Evolutionary conservation across 92 coral and sea anemone species (phyloP).

Genomic region (Porites lobata): DNA sequence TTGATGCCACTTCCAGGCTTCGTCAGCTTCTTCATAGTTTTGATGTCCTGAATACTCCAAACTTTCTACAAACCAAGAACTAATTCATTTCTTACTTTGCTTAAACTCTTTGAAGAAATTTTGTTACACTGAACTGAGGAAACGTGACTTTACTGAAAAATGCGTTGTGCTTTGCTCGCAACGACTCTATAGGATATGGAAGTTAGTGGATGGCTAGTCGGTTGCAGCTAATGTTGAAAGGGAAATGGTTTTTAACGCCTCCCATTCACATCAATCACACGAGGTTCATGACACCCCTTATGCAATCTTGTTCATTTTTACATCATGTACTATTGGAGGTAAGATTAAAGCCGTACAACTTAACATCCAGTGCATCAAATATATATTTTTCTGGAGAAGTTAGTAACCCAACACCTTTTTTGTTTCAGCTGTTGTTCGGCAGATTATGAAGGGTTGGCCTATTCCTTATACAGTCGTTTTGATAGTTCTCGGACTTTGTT

Average conservation of each 20-base stretch:
- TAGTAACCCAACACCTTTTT: neutral
- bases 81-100: neutral
- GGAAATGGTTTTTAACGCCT: too few species aligned
- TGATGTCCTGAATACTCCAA: neutral
- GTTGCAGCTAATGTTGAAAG: neutral
- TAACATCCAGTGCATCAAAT: too few species aligned
- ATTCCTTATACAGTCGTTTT: slow-evolving; percentile 97
- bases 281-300: slow-evolving; percentile 77
- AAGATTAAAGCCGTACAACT: slow-evolving; percentile 26
- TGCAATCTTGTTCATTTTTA: slow-evolving; percentile 92
- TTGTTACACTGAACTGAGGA: neutral
- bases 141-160: neutral
- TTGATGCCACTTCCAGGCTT: slow-evolving; percentile 12
- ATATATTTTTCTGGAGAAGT: too few species aligned
- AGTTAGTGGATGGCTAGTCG: neutral
- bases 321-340: slow-evolving; percentile 96
- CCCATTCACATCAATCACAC: slow-evolving; percentile 11
- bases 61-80: neutral
- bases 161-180: neutral
- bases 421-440: slow-evolving; percentile 89
- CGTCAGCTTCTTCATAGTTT: slow-evolving; percentile 20
- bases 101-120: neutral
- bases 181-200: slow-evolving; percentile 9
- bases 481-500: slow-evolving; percentile 90
- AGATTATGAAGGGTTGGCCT: slow-evolving; percentile 99